Evolutionary conservation across 2,888 invertebrate genomes (phyloP).

Genomic region (Gandaritis pyraliata): DNA sequence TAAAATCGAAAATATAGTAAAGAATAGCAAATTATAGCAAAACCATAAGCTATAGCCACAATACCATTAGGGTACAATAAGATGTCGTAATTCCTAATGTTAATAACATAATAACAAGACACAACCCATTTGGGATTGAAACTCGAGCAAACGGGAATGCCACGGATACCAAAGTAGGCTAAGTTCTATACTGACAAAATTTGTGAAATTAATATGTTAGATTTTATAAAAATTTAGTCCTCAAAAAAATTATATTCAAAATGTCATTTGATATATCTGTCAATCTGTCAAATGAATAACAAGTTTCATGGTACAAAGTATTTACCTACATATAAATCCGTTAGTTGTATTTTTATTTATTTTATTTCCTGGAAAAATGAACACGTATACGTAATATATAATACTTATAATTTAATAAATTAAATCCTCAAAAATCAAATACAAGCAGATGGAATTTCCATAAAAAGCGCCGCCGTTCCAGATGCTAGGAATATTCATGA

Average conservation of each 20-base stretch:
- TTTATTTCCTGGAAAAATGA: no score
- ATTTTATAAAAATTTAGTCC: no score
- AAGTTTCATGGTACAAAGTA: no score
- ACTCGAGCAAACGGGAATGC: slow-evolving; percentile 54
- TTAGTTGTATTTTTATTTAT: no score
- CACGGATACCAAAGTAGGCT: slow-evolving; percentile 24
- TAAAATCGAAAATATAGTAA: no score
- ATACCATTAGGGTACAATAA: slow-evolving; percentile 66
- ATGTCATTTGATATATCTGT: no score
- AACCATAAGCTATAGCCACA: slow-evolving; percentile 36
- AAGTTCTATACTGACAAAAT: slow-evolving; percentile 24
- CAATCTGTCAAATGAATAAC: no score
- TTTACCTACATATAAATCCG: no score
- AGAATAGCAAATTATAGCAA: slow-evolving; percentile 36
- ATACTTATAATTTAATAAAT: no score
- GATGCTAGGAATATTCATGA: slow-evolving; percentile 28
- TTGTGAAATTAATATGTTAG: no score
- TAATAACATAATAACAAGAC: slow-evolving; percentile 76
- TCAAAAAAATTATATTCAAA: no score
- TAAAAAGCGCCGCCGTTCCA: slow-evolving; percentile 10
- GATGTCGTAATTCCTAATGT: slow-evolving; percentile 75
- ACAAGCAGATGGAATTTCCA: slow-evolving; percentile 14
- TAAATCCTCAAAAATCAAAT: slow-evolving; percentile 9
- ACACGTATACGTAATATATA: no score
- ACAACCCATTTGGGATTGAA: slow-evolving; percentile 57